Percentiles rank a stretch among this genome's conserved stretches.
Evolutionary conservation across 2,888 invertebrate species (phyloP).

Genomic region (Prosopocoilus inquinatus): DNA sequence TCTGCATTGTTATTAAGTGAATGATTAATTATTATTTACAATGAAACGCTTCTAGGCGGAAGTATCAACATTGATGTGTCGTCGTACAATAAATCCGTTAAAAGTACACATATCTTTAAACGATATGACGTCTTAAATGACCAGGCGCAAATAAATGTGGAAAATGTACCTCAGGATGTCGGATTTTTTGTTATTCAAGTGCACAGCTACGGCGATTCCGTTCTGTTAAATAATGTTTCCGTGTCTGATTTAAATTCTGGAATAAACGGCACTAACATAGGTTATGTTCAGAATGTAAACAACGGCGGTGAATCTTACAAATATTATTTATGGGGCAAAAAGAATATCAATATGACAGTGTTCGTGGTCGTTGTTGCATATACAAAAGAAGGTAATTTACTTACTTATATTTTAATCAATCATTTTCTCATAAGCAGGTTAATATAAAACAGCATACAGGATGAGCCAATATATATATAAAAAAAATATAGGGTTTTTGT

Average conservation of each 20-base stretch:
- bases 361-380: conserved; percentile 59
- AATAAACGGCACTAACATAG: conserved; percentile 62
- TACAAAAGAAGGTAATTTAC: conserved; percentile 22
- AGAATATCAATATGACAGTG: conserved; percentile 42
- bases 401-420: background rate
- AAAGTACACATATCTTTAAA: conserved; percentile 36
- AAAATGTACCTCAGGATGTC: conserved; percentile 49
- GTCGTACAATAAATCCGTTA: conserved; percentile 30
- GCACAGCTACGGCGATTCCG: conserved; percentile 59
- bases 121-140: conserved; percentile 31
- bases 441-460: background rate
- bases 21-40: too few relatives aligned
- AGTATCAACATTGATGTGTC: conserved; percentile 33
- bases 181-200: conserved; percentile 64
- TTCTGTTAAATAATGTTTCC: conserved; percentile 56
- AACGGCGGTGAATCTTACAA: conserved; percentile 28
- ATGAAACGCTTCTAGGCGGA: conserved; percentile 12
- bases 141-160: conserved; percentile 43
- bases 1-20: background rate
- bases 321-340: conserved; percentile 52
- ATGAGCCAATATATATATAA: too few relatives aligned
- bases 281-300: conserved; percentile 50
- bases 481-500: too few relatives aligned
- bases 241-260: conserved; percentile 39
- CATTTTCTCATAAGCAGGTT: too few relatives aligned